Base-by-base conservation (phyloP, 2,888 invertebrate species). In the Athalia cordata region DNA sequence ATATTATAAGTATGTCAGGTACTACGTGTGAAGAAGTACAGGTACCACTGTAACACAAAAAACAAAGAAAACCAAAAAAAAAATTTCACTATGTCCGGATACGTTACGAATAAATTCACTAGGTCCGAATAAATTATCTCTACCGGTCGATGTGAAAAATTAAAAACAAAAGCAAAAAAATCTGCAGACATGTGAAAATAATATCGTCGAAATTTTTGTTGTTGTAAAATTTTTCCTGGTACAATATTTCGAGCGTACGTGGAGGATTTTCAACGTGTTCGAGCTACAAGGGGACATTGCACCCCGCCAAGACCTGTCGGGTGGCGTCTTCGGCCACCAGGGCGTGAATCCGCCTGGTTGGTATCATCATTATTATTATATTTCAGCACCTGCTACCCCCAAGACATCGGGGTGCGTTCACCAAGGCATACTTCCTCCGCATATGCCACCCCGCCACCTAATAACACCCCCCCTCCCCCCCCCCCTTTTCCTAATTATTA, bases 321-420 rank as follows among this genome's bases (percentile, higher is more conserved):
- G 80, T 80, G 29, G 59, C 77, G 57, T 77, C 77, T 81, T 80
- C 86, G 87, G 86, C 87, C 89, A 89, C 83, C 88, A 89, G 88
- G 89, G 84, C 89, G 89, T 89, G 89, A 89, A 87, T 89, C 89
- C 89, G 89, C 87, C 82, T 49, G 84, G 83, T 74, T 57, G 62
- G 45, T 29, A 29, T 29, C 2, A 29, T 29, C 29, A 29, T 29
- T 29, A 29, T 29, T 29, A 29, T 29, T 29, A 29, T 29, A 1
- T 29, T 29, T 29, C 29, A 82, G 84, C 89, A 89, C 89, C 89
- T 89, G 88, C 89, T 87, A 86, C 89, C 89, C 89, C 89, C 89
- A 88, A 88, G 89, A 89, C 86, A 29, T 29, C 29, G 2, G 29
- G 81, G 85, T 81, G 82, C 84, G 80, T 8, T 45, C 72, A 72